Conservation (phyloP, 2,888 invertebrate genomes). For the Ellobium chinense region DNA sequence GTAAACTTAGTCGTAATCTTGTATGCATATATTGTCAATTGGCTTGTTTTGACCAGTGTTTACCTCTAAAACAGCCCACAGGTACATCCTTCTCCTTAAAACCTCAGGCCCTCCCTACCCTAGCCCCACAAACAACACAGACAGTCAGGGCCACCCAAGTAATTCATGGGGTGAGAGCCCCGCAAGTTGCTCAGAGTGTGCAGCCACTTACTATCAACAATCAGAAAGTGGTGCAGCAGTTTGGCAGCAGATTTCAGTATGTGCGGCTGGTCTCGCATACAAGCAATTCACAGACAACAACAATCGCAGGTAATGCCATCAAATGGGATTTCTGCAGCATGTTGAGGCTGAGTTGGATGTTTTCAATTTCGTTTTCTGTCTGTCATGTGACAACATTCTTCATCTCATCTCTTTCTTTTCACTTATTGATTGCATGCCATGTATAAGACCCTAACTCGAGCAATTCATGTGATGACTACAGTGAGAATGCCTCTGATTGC, state of each 20-base stretch:
- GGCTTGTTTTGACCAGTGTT: not conserved
- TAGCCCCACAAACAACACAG: constrained; percentile 47
- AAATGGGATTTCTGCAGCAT: no score
- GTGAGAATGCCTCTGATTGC: no score
- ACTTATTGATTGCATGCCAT: no score
- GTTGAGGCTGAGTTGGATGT: no score
- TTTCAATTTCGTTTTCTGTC: no score
- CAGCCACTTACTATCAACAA: constrained; percentile 27
- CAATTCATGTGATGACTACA: no score
- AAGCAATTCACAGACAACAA: constrained; percentile 38
- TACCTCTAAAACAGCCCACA: constrained; percentile 32
- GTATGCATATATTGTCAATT: not conserved
- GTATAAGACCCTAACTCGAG: no score
- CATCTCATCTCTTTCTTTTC: no score
- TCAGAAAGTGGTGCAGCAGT: constrained; percentile 64
- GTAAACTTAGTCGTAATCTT: no score
- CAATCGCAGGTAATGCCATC: constrained; percentile 37
- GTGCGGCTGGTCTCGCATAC: constrained; percentile 78
- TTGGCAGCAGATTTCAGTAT: constrained; percentile 79
- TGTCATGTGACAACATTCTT: no score
- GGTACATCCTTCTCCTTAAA: constrained; percentile 51
- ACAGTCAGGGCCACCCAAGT: constrained; percentile 9
- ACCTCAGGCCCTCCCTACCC: constrained; percentile 39
- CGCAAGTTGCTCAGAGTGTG: constrained; percentile 25
- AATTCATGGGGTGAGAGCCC: constrained; percentile 15